These are phyloP conservation scores for Agapornis roseicollis DNA, from an alignment of 2,113 vertebrate species.

Conservation along the genomic window DNA sequence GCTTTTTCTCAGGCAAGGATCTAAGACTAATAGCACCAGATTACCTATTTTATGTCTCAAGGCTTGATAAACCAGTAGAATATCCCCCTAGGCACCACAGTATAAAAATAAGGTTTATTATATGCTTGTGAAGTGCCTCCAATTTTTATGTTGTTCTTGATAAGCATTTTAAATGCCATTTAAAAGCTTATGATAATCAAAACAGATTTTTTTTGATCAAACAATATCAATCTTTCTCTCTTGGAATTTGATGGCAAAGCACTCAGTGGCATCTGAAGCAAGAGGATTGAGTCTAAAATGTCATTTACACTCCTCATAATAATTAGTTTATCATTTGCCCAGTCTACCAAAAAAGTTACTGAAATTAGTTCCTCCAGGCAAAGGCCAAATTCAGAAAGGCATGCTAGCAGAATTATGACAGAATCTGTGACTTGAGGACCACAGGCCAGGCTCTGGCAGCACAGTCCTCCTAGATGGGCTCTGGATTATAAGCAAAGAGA, in stretches of 20 bases:
- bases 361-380: background rate
- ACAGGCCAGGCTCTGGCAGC: background rate
- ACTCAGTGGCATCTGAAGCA: background rate
- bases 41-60: background rate
- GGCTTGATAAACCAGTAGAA: background rate
- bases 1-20: background rate
- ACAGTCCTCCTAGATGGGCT: background rate
- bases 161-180: background rate
- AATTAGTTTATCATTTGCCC: background rate
- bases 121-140: background rate
- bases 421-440: background rate
- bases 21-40: background rate
- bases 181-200: background rate
- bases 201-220: background rate
- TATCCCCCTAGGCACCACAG: background rate
- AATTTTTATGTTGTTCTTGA: background rate
- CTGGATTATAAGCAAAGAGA: background rate
- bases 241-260: constrained; percentile 1
- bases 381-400: background rate
- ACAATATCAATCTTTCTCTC: background rate
- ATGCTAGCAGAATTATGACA: background rate
- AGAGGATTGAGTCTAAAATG: background rate
- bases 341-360: background rate
- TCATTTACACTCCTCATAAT: background rate
- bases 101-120: background rate